Percentiles rank a stretch among this genome's conserved stretches.
These are phyloP conservation scores for Luidia sarsii DNA, from an alignment of 53 echinoderm and acorn worm genomes.

Conservation along the genomic window DNA sequence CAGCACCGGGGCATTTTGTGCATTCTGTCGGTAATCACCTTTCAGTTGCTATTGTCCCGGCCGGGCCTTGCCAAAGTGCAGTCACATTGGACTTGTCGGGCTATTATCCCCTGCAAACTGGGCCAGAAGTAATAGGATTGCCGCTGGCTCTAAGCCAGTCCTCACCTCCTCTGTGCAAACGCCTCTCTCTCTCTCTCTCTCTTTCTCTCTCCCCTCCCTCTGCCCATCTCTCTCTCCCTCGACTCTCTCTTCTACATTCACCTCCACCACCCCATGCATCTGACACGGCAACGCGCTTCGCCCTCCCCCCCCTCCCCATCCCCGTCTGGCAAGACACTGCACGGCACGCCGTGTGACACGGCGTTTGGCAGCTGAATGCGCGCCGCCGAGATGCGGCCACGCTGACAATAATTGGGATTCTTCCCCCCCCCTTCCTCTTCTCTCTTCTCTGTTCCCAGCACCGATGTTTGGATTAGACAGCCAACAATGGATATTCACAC, in stretches of 20 bases:
- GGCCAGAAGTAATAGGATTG: constrained; percentile 78
- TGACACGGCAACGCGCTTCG: constrained; percentile 3
- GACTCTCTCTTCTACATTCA: background rate
- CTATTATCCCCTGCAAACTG: constrained; percentile 55
- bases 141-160: constrained; percentile 44
- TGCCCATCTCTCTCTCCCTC: background rate
- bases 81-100: constrained; percentile 35
- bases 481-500: constrained; percentile 43
- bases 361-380: constrained; percentile 36
- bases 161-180: constrained; percentile 7
- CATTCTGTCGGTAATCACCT: constrained; percentile 25
- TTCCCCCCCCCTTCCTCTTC: no score
- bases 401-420: constrained; percentile 30
- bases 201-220: constrained; percentile 25
- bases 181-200: background rate
- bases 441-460: constrained; percentile 47
- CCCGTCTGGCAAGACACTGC: background rate
- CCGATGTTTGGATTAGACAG: constrained; percentile 70
- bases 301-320: background rate
- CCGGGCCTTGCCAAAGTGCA: constrained; percentile 54
- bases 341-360: no score
- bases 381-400: constrained; percentile 20
- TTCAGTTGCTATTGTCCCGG: constrained; percentile 38
- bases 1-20: constrained; percentile 28
- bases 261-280: constrained; percentile 23